Conservation (phyloP, 2,113 vertebrate species). For the Anser brachyrhynchus region DNA sequence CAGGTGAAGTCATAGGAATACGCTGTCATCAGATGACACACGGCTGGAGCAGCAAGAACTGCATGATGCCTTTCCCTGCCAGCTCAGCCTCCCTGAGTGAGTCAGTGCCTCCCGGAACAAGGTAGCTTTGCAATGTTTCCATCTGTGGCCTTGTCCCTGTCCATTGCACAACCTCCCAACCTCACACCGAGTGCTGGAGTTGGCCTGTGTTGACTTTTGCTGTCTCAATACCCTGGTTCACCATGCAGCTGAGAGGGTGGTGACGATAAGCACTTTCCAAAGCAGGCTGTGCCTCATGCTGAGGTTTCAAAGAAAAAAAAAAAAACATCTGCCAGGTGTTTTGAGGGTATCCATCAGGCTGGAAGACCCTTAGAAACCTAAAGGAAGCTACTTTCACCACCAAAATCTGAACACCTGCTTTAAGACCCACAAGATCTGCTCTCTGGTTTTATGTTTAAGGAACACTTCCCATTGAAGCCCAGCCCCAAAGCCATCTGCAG, state of each 20-base stretch:
- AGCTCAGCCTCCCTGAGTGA: neutral
- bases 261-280: neutral
- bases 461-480: neutral
- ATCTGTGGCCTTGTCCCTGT: neutral
- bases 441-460: neutral
- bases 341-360: neutral
- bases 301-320: neutral
- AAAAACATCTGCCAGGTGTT: neutral
- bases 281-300: neutral
- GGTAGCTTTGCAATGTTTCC: neutral
- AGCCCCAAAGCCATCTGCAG: constrained; percentile 4
- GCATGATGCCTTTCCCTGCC: neutral
- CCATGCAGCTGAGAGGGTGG: neutral
- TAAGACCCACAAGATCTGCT: neutral
- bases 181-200: neutral
- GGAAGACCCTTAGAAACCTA: neutral
- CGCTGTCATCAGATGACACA: fast-evolving
- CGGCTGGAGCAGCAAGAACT: fast-evolving
- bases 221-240: neutral
- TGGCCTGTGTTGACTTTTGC: neutral
- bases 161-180: neutral
- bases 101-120: neutral
- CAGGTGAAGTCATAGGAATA: neutral
- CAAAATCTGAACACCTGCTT: neutral
- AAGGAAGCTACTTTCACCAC: neutral